Evolutionary conservation across 2,888 invertebrate genomes (phyloP).

Genomic region (Epirrhoe tristata): DNA sequence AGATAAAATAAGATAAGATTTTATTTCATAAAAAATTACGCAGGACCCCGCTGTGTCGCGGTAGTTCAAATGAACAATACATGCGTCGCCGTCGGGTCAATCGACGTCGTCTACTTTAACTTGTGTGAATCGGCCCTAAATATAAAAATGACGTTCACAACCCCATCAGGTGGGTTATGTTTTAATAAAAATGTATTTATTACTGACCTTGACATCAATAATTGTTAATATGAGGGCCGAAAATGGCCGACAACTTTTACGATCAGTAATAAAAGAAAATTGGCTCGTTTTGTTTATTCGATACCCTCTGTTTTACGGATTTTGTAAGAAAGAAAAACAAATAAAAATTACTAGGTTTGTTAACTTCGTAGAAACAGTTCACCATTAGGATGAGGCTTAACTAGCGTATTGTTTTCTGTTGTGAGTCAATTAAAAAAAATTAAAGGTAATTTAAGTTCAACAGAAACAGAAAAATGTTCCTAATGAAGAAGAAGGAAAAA

Average conservation of each 20-base stretch:
- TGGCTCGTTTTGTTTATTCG: slow-evolving; percentile 44
- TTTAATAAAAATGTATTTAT: slow-evolving; percentile 29
- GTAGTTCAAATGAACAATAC: too few relatives aligned
- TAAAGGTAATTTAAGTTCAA: too few relatives aligned
- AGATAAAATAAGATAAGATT: too few relatives aligned
- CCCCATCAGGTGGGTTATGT: slow-evolving; percentile 20
- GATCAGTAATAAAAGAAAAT: slow-evolving; percentile 41
- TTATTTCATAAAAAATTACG: too few relatives aligned
- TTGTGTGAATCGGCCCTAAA: slow-evolving; percentile 8
- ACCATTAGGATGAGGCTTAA: background rate
- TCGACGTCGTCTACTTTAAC: background rate
- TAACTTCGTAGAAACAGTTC: slow-evolving; percentile 7
- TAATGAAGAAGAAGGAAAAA: too few relatives aligned
- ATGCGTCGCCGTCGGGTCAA: background rate
- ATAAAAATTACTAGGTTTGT: slow-evolving; percentile 8
- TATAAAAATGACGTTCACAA: slow-evolving; percentile 19
- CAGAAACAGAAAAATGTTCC: too few relatives aligned
- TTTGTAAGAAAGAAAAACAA: slow-evolving; percentile 20
- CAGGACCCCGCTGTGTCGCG: too few relatives aligned
- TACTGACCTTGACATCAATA: slow-evolving; percentile 30
- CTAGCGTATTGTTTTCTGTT: too few relatives aligned
- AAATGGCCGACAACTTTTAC: slow-evolving; percentile 35
- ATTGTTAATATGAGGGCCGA: slow-evolving; percentile 25
- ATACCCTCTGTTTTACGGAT: slow-evolving; percentile 32
- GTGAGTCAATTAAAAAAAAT: too few relatives aligned